These are phyloP conservation scores for Lanius collurio DNA, from an alignment of 2,113 vertebrate genomes.

Conservation along the genomic window DNA sequence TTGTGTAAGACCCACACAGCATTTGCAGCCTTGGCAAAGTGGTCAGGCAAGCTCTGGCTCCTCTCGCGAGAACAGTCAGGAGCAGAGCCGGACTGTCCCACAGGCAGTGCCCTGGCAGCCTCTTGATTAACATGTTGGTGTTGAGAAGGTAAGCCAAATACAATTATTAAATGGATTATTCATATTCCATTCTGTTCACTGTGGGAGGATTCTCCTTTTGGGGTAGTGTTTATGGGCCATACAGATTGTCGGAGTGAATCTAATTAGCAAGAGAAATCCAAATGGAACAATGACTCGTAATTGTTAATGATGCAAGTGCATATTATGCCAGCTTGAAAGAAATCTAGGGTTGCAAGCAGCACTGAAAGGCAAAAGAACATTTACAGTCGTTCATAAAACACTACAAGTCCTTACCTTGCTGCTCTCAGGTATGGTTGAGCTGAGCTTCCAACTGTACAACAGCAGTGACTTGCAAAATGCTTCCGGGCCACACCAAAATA, in stretches of 20 bases:
- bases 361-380: background rate
- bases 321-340: background rate
- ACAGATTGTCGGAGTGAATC: background rate
- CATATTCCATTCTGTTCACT: constrained; percentile 13
- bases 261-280: constrained; percentile 43
- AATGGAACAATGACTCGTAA: constrained; percentile 36
- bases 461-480: background rate
- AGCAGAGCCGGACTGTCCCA: background rate
- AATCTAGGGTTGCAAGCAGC: background rate
- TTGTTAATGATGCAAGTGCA: background rate
- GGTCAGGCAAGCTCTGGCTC: background rate
- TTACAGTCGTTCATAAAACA: background rate
- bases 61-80: fast-evolving
- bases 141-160: constrained; percentile 6
- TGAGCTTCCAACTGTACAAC: background rate
- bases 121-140: background rate
- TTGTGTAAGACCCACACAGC: background rate
- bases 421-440: background rate
- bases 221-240: constrained; percentile 32
- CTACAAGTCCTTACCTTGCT: background rate
- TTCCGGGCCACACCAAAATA: background rate
- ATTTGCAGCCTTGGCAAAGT: background rate
- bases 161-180: constrained; percentile 38
- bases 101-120: background rate
- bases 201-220: constrained; percentile 45